Evolutionary conservation across 2,113 vertebrate genomes (phyloP), one percentile per base, ranked within the genome.

Genomic region (Neolamprologus devosi): DNA sequence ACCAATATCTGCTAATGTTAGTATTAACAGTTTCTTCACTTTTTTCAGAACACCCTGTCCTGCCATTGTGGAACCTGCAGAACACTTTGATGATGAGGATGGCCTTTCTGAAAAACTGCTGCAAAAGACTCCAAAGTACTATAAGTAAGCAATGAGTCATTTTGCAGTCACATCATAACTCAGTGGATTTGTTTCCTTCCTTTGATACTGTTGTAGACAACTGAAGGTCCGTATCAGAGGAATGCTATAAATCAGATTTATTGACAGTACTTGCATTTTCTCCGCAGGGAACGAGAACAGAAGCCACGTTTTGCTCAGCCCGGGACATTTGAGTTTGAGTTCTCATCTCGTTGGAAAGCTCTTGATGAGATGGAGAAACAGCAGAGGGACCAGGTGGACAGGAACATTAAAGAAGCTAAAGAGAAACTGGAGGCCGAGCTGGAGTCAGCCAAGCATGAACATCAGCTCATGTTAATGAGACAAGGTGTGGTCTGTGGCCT

Each of bases 261-360:
- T 30, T 51, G 45, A 51, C 45, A 13, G 26, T 12, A 30, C 45
- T 78, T 78, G 16, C 23, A 2, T 40, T 7, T 16, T 53, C 4
- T 40, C 5, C 1, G 3, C 94, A 99, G 98, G 95, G 98, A 99
- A 95, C 96, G 98, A 91, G 98, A 98, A 90, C 97, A 98, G 87
- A 96, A 94, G 4, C 98, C 99, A 28, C 97, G 96, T 58, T 99
- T 99, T 93, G 98, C 98, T 90, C 97, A 99, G 58, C 99, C 99
- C 13, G 99, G 99, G 14, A 99, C 98, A 1, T 99, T 99, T 96
- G 99, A 99, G 93, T 99, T 99, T 96, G 99, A 99, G 88, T 99
- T 98, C 91, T 97, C 98, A 13, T 99, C 98, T 73, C 97, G 99
- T 83, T 99, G 99, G 98, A 99, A 98, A 93, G 99, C 98, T 83